Base-by-base conservation (phyloP, 1,140 invertebrate species). In the Saccostrea cuccullata region DNA sequence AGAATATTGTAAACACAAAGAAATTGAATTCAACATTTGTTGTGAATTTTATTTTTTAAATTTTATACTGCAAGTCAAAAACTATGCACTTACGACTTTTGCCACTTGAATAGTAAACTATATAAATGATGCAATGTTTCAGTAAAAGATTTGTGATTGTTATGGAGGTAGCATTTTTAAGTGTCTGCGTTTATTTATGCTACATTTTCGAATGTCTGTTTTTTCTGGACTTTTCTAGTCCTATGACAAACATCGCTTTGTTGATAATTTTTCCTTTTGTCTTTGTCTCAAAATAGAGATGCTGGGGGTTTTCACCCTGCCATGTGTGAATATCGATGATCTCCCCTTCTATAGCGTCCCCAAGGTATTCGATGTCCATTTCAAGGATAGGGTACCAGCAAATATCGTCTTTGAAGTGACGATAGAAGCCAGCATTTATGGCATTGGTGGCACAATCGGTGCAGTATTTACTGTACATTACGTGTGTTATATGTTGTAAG, bases 381-480 rank as follows among this genome's bases (percentile, higher is more conserved):
- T 83, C 55, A 30, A 85, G 60, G 8, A 85, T 47, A 0, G 84
- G 84, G 67, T 60, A 89, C 70, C 56, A 82, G 55, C 89, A 89
- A 86, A 89, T 89, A 30, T 89, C 89, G 8, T 60, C 47, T 36
- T 85, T 67, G 40, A 47, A 89, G 17, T 82, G 67, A 1, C 84
- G 86, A 55, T 77, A 86, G 55, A 85, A 67, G 26, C 89, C 89
- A n/a, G 55, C 26, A 23, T 40, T 30, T 15, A 70, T 23, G n/a
- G 89, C 89, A 15, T 83, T 85, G 0, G 89, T 86, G 4, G 86
- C 86, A 82, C 83, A 89, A 40, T 89, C 89, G n/a, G 77, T 87
- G 55, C 70, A 89, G 55, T 87, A 87, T 83, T 84, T 87, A 9
- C 84, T 40, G 60, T 87, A 89, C 15, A 36, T 85, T 5, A 83